Evolutionary conservation across 2,113 vertebrate species (phyloP), one percentile per base, ranked within the genome.

Genomic region (Lepisosteus osseus): DNA sequence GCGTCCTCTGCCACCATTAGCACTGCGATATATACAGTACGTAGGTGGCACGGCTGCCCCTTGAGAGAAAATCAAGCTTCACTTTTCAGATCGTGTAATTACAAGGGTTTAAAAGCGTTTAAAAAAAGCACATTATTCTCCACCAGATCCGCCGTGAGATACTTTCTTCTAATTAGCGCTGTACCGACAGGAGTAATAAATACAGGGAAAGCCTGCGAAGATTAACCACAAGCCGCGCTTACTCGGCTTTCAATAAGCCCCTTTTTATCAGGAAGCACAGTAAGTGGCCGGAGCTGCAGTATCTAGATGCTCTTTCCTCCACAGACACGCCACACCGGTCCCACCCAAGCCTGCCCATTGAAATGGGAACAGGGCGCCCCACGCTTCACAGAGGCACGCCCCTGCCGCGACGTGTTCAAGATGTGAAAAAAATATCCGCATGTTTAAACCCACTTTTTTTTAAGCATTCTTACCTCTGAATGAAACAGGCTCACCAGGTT

Each of bases 301-400:
- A 73, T 73, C 72, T 67, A 15, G 2, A 14, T 6, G 42, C 40
- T 45, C 72, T 6, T 68, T 62, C 72, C 72, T 61, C 54, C 41
- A 43, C 72, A 73, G 72, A 7, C 43, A 29, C 3, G 7, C 55
- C 65, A 67, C 41, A 7, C 64, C 41, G 51, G 11, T 2, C 72
- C 55, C 65, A 61, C 65, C 72, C 72, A 47, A 40, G 17, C 65
- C 17, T 40, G 54, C 61, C 67, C 65, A 66, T 1, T 54, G 71
- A 66, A 72, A 72, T 14, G 13, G 51, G 63, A 41, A 65, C 62
- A 65, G 17, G 17, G 6, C 7, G 9, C 62, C 13, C 5, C 41
- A 65, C 41, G 9, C 5, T 51, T 51, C 47, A 51, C 47, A 9
- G 5, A 51, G 47, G 47, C 47, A 51, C 47, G 47, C 47, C 47